These are phyloP conservation scores for Brachypteracias leptosomus DNA, from an alignment of 2,113 vertebrate species.

Conservation along the genomic window DNA sequence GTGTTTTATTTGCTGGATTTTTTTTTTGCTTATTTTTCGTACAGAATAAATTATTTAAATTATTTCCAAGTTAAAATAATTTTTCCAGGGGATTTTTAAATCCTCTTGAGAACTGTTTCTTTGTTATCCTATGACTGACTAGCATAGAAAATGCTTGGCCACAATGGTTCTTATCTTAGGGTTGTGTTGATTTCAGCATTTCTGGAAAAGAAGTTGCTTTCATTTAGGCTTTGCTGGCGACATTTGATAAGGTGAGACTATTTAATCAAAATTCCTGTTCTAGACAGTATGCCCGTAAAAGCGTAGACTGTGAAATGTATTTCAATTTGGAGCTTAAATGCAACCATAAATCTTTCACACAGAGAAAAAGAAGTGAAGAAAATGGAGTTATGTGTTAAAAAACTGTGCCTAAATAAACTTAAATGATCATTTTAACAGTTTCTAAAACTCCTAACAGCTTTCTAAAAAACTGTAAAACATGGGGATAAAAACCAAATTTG, in stretches of 20 bases:
- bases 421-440: slow-evolving; percentile 61
- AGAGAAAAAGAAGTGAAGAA: background rate
- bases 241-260: background rate
- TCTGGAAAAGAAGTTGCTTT: slow-evolving; percentile 1
- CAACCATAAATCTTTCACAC: background rate
- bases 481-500: slow-evolving; percentile 54
- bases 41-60: slow-evolving; percentile 79
- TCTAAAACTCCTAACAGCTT: slow-evolving; percentile 66
- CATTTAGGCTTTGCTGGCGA: slow-evolving; percentile 48
- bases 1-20: background rate
- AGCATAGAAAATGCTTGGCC: background rate
- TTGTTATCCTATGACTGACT: slow-evolving; percentile 32
- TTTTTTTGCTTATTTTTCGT: slow-evolving; percentile 44
- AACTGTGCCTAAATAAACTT: slow-evolving; percentile 75
- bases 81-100: slow-evolving; percentile 67
- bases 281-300: background rate
- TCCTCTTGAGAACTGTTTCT: slow-evolving; percentile 8
- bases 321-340: slow-evolving; percentile 51
- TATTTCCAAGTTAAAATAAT: slow-evolving; percentile 68
- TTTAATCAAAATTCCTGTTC: slow-evolving; percentile 37
- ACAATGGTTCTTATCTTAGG: background rate
- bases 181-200: slow-evolving; percentile 3
- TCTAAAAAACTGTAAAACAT: slow-evolving; percentile 52
- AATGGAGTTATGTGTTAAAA: slow-evolving; percentile 45
- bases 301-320: background rate